These are phyloP conservation scores for Macroramphosus scolopax DNA, from an alignment of 2,797 vertebrate species.

Conservation along the genomic window DNA sequence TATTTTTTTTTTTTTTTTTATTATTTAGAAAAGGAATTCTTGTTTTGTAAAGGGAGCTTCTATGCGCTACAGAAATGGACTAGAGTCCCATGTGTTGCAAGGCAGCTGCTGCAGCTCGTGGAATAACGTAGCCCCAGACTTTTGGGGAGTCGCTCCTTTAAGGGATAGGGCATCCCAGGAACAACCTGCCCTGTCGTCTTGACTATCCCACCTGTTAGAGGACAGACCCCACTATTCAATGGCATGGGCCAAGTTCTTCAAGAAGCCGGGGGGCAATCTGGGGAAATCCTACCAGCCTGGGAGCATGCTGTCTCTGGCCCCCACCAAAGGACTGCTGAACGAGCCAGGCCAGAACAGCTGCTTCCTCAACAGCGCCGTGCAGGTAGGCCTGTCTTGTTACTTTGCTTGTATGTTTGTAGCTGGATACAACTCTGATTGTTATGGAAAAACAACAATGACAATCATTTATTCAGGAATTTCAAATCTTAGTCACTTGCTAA, in stretches of 20 bases:
- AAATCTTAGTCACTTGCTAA: slow-evolving; percentile 42
- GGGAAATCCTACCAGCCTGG: slow-evolving; percentile 93
- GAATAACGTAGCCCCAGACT: slow-evolving; percentile 66
- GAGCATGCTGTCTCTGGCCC: slow-evolving; percentile 94
- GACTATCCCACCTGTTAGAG: slow-evolving; percentile 41
- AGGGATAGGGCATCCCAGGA: slow-evolving; percentile 28
- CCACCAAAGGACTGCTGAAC: slow-evolving; percentile 94
- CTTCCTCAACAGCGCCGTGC: slow-evolving; percentile 98
- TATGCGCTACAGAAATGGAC: slow-evolving; percentile 40
- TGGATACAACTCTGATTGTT: not conserved
- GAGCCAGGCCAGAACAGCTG: slow-evolving; percentile 98
- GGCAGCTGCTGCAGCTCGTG: slow-evolving; percentile 55
- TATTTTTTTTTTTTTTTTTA: slow-evolving; percentile 7
- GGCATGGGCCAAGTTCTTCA: slow-evolving; percentile 96
- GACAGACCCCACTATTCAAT: slow-evolving; percentile 79
- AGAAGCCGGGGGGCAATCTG: slow-evolving; percentile 89
- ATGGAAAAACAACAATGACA: no score
- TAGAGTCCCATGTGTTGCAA: slow-evolving; percentile 67
- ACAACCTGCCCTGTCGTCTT: slow-evolving; percentile 6
- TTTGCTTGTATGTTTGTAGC: not conserved
- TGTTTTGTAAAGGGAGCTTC: slow-evolving; percentile 8
- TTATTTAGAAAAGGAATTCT: not conserved
- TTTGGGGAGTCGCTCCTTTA: slow-evolving; percentile 27
- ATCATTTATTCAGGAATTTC: slow-evolving; percentile 15
- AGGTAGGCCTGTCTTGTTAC: slow-evolving; percentile 78